Evolutionary conservation across 2,888 invertebrate species (phyloP).

Genomic region (Liodrosophila aerea): DNA sequence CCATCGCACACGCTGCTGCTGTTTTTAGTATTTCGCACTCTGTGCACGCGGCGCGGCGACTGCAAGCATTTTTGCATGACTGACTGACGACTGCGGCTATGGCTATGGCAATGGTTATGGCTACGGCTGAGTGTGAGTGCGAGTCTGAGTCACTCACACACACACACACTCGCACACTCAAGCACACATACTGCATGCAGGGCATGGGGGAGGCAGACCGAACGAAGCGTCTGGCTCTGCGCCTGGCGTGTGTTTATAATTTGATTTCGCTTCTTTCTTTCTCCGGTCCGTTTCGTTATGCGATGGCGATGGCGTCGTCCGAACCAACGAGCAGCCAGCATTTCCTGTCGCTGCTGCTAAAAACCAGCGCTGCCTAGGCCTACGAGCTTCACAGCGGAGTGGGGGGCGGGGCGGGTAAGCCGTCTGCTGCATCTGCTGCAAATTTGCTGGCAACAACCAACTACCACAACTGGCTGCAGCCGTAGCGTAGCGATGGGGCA

Average conservation of each 20-base stretch:
- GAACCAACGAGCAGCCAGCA: constrained; percentile 48
- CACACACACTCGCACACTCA: constrained; percentile 20
- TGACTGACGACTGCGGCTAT: constrained; percentile 61
- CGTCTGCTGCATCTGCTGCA: constrained; percentile 49
- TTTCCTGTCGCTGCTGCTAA: constrained; percentile 63
- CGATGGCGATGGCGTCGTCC: constrained; percentile 35
- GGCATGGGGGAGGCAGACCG: background rate
- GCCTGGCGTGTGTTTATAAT: constrained; percentile 76
- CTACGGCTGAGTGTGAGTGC: constrained; percentile 28
- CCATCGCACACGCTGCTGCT: constrained; percentile 44
- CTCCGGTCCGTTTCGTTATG: constrained; percentile 44
- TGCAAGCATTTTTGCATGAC: constrained; percentile 64
- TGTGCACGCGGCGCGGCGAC: constrained; percentile 60
- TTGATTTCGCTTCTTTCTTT: constrained; percentile 72
- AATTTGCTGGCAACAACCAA: constrained; percentile 45
- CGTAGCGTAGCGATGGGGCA: constrained; percentile 30
- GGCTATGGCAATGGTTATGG: constrained; percentile 31
- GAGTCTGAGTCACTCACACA: constrained; percentile 66
- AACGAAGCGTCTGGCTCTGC: constrained; percentile 36
- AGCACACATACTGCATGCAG: background rate
- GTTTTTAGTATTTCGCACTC: constrained; percentile 74
- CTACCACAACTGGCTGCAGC: constrained; percentile 36
- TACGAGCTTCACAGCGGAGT: constrained; percentile 30
- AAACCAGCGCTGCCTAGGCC: constrained; percentile 56
- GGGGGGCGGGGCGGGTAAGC: constrained; percentile 4